Percentiles rank a stretch among this genome's conserved stretches.
Conservation (phyloP, 2,888 invertebrate species). For the Bimastos eiseni region DNA sequence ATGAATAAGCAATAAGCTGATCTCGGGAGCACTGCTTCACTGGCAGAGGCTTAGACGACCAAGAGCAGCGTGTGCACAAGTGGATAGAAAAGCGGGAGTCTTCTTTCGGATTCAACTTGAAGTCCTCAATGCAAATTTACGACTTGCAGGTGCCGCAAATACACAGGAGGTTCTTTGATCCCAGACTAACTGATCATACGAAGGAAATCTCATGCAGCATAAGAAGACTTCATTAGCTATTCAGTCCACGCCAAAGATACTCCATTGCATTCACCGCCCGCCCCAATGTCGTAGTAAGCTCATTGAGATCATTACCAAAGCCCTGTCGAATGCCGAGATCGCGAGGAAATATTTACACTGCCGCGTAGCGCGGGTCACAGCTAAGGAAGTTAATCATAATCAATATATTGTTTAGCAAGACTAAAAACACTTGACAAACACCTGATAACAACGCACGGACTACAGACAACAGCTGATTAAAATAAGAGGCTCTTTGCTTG, state of each 20-base stretch:
- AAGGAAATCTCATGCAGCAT: neutral
- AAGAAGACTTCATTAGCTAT: neutral
- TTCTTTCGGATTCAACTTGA: neutral
- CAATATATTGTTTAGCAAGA: neutral
- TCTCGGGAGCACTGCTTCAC: neutral
- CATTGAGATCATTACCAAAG: neutral
- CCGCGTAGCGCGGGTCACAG: neutral
- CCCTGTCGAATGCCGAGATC: neutral
- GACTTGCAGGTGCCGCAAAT: neutral
- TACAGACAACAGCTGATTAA: neutral
- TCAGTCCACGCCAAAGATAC: neutral
- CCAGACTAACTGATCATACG: neutral
- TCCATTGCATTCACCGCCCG: neutral
- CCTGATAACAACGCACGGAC: neutral
- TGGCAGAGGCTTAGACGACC: neutral
- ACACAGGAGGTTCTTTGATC: neutral
- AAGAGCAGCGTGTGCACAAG: neutral
- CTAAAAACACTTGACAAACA: constrained; percentile 9
- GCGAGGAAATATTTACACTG: neutral
- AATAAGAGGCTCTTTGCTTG: neutral
- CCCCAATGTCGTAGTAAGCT: neutral
- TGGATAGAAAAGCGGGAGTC: neutral
- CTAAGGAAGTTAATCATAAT: neutral
- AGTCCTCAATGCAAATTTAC: neutral
- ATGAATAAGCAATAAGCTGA: neutral